A percentile compares a stretch with the other conserved stretches of the same genome.
These are phyloP conservation scores for Callospermophilus lateralis DNA, from an alignment of 2,113 vertebrate species.

Conservation along the genomic window DNA sequence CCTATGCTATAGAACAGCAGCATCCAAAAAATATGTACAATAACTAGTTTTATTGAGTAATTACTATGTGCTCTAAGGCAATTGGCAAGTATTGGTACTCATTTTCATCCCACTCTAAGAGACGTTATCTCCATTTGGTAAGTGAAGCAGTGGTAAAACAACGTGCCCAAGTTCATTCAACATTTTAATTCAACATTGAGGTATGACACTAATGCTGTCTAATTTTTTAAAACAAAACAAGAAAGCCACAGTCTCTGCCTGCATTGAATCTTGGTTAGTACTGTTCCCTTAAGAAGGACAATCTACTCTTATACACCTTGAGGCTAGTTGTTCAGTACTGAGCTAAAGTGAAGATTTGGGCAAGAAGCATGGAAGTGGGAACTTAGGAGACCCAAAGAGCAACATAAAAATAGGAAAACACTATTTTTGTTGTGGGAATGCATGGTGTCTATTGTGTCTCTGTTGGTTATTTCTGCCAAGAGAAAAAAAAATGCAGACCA, in stretches of 20 bases:
- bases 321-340: background rate
- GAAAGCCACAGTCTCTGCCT: background rate
- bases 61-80: background rate
- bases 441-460: background rate
- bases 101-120: background rate
- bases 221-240: background rate
- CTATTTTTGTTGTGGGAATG: conserved; percentile 33
- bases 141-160: background rate
- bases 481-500: background rate
- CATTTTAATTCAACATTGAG: background rate
- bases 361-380: background rate
- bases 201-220: background rate
- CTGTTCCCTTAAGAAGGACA: background rate
- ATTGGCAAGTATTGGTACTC: background rate
- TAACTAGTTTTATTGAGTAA: background rate
- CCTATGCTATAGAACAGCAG: background rate
- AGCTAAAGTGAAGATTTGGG: background rate
- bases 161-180: background rate
- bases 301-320: background rate
- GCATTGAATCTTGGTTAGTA: background rate
- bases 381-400: background rate
- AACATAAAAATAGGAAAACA: background rate
- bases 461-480: background rate
- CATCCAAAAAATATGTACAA: background rate
- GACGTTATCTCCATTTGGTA: background rate